Evolutionary conservation across 2,113 vertebrate species (phyloP).

Genomic region (Zapus hudsonius): DNA sequence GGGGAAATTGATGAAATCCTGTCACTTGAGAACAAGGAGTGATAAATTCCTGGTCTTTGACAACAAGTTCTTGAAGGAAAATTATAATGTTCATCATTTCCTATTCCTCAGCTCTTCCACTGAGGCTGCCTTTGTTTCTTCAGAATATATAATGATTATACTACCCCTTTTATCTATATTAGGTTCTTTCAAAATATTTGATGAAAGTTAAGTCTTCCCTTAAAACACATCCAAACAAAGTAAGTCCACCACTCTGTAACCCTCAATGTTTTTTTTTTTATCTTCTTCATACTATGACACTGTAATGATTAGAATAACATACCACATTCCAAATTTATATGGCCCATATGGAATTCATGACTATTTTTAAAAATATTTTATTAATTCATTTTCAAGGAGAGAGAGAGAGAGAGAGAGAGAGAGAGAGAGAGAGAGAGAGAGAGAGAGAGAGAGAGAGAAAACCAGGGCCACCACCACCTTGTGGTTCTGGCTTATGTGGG

Average conservation of each 20-base stretch:
- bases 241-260: neutral
- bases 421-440: too few species aligned
- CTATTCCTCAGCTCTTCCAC: neutral
- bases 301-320: neutral
- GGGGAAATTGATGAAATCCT: neutral
- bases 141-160: neutral
- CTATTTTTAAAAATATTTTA: too few species aligned
- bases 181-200: neutral
- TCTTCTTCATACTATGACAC: neutral
- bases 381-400: too few species aligned
- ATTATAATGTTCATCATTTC: neutral
- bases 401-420: too few species aligned
- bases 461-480: too few species aligned
- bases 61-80: neutral
- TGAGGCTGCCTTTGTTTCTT: neutral
- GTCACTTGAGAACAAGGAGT: neutral
- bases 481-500: too few species aligned
- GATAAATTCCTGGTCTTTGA: neutral
- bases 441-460: too few species aligned
- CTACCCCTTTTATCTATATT: neutral
- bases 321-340: neutral
- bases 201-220: neutral
- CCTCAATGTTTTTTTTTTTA: neutral
- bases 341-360: neutral
- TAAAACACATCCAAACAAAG: neutral